Conservation (phyloP, 2,113 vertebrate genomes). For the Anarhynchus alexandrinus region DNA sequence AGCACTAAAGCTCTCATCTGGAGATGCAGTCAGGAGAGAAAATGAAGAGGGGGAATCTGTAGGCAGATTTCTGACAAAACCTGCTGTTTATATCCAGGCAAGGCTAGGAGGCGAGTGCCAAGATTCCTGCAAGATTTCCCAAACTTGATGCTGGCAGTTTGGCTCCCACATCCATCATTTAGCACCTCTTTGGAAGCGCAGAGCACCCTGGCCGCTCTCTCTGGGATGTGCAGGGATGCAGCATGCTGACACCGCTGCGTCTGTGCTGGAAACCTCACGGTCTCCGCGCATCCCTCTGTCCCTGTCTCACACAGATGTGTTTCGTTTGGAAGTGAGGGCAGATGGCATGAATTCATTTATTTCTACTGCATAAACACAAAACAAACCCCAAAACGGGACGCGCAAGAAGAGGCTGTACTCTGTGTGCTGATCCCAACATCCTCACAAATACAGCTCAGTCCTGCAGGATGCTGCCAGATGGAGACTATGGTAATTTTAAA, state of each 20-base stretch:
- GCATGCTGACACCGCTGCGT: not conserved
- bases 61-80: conserved; percentile 39
- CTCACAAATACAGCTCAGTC: not conserved
- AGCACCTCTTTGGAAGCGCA: not conserved
- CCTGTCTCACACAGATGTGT: not conserved
- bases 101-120: not conserved
- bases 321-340: not conserved
- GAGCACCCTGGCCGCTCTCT: not conserved
- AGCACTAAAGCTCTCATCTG: not conserved
- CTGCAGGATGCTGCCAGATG: conserved; percentile 23
- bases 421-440: not conserved
- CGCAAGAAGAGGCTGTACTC: not conserved
- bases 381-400: not conserved
- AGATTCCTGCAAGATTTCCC: conserved; percentile 21
- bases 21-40: not conserved
- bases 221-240: not conserved
- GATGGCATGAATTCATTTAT: not conserved
- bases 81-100: not conserved
- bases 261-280: not conserved
- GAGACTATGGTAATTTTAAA: conserved; percentile 43
- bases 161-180: not conserved
- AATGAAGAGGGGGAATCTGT: conserved; percentile 17
- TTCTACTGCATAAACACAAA: not conserved
- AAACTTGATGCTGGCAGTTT: not conserved
- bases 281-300: accelerated